Conservation (phyloP, 2,797 vertebrate species). For the Linurgus olivaceus region DNA sequence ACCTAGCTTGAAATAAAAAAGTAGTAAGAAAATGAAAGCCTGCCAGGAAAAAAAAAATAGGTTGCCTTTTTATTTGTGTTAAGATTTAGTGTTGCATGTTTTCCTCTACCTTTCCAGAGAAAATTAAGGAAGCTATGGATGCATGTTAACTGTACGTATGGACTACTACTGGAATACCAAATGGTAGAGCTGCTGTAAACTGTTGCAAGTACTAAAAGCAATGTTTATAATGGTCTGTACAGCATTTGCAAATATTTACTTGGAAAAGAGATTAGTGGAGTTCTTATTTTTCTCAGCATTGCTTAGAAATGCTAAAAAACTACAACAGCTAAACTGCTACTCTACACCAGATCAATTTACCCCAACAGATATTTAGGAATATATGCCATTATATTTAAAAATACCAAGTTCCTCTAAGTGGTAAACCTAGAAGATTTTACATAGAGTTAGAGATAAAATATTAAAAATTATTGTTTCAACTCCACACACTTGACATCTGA, state of each 20-base stretch:
- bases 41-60: not conserved
- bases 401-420: constrained; percentile 68
- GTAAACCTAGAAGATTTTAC: constrained; percentile 71
- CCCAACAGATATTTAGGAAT: constrained; percentile 73
- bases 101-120: constrained; percentile 23
- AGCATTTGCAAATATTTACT: constrained; percentile 61
- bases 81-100: not conserved
- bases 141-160: not conserved
- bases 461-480: constrained; percentile 67
- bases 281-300: constrained; percentile 68
- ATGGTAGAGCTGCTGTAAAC: constrained; percentile 47
- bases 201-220: constrained; percentile 50
- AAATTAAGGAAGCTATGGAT: constrained; percentile 61
- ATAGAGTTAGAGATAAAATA: constrained; percentile 67
- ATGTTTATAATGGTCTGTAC: constrained; percentile 50
- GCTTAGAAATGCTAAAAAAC: constrained; percentile 72
- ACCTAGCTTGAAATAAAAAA: constrained; percentile 47
- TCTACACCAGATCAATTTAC: constrained; percentile 69
- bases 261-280: constrained; percentile 46
- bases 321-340: constrained; percentile 69
- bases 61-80: not conserved
- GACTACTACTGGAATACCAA: constrained; percentile 53
- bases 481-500: constrained; percentile 71
- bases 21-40: constrained; percentile 54
- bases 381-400: constrained; percentile 74